Evolutionary conservation across 1,140 invertebrate genomes (phyloP), one percentile per base, ranked within the genome.

Genomic region (Drosophila miranda): DNA sequence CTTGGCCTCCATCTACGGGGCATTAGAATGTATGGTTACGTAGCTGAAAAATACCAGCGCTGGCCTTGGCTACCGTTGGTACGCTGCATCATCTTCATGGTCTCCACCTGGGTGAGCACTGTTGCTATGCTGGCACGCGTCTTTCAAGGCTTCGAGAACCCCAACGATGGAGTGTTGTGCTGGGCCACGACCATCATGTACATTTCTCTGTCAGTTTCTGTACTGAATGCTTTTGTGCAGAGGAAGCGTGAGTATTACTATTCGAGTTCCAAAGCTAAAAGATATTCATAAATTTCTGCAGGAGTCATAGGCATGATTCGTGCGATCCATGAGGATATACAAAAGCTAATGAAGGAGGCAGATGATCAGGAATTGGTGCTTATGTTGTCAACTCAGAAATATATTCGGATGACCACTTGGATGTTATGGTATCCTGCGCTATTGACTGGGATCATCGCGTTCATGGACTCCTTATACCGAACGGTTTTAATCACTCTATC

Each of bases 111-210:
- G 78, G 2, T 88, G 6, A 74, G 75, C 14, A 80, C 64, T 13
- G 73, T 41, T 0, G 5, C 88, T 23, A 69, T 79, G 78, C 21
- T 83, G 6, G 45, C 21, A 3, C 53, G 78, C 5, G 63, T 70
- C 1, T 69, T 80, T 0, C 56, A 66, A 1, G 78, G 81, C 26
- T 89, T 74, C 45, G 75, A 78, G 14, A 71, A 64, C 1, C 66
- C 82, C 0, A 81, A 49, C 3, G 86, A 82, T 51, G 81, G 78
- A 0, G 86, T 86, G 19, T 82, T 81, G 11, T 86, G 78, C 13
- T 89, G 66, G 55, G 86, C 86, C 16, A 89, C 86, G 1, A 75
- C 81, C 0, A 69, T 89, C 1, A 78, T 87, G 19, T 89, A 55
- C 21, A 66, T 89, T 7, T 66, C 86, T 0, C 69, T 81, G 0